Base-by-base conservation (phyloP, 1,140 invertebrate species). In the Cephus cinctus region DNA sequence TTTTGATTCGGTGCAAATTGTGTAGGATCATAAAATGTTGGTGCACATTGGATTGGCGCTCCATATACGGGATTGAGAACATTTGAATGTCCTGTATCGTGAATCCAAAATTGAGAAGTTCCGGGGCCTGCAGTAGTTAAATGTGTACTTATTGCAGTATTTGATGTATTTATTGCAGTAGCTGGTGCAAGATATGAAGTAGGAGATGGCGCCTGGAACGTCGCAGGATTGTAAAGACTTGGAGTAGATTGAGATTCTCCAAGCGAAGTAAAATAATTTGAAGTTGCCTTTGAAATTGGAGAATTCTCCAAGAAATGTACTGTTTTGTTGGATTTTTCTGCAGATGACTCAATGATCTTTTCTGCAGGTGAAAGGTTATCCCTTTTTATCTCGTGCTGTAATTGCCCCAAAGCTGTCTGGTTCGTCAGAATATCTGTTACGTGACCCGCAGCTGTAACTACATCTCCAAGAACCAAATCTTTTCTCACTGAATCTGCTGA, bases 21-120 rank as follows among this genome's bases (percentile, higher is more conserved):
- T 2, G 50, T 40, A 16, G 65, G 61, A 52, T 72, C 64, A 23
- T 63, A 72, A 18, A 70, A 67, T 25, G 45, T 19, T 11, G 54
- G 56, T 0, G 38, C 19, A 18, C 38, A 5, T n/a, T 55, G 48
- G 30, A 12, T 14, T 3, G 44, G 0, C n/a, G 47, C 18, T 14
- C 34, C 40, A 25, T 52, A 52, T 8, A 40, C 31, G 38, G 50
- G 44, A 39, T 44, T 45, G 12, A 46, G 20, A 41, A 41, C 23
- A n/a, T n/a, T n/a, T n/a, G n/a, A n/a, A n/a, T n/a, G n/a, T n/a
- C n/a, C n/a, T n/a, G n/a, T n/a, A n/a, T n/a, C n/a, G n/a, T n/a
- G n/a, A n/a, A n/a, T n/a, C n/a, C n/a, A n/a, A n/a, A 18, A 15
- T 30, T 9, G 8, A 12, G 34, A 41, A 42, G 19, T 11, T 45